Base-by-base conservation (phyloP, 1,140 invertebrate species). In the Penaeus indicus region DNA sequence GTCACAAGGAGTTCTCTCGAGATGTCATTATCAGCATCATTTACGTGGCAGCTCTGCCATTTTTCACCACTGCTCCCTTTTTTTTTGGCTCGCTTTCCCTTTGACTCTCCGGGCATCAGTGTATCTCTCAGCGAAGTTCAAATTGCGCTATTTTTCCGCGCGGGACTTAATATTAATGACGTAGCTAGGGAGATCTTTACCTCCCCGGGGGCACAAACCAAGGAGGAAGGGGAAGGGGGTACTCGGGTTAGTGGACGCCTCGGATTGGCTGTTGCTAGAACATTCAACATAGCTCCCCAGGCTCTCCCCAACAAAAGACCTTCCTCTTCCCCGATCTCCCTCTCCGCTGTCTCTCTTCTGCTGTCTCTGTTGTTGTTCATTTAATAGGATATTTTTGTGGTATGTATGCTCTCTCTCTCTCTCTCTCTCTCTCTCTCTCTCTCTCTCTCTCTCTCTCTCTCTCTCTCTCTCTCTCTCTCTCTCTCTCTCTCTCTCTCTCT, bases 1-100 rank as follows among this genome's bases (percentile, higher is more conserved):
- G 86, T 88, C 67, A 84, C 27, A 4, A 21, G 5, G 64, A 22
- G 21, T 60, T 81, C 86, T 88, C 86, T 32, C 38, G 86, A 88
- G 86, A 88, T 84, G 86, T 88, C 86, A 88, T 88, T 88, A 88
- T 88, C 86, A 88, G 86, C 67, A 88, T 78, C 86, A 84, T 88
- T 88, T 88, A 88, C 63, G 80, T 88, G 86, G 81, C 86, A 77
- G 69, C 86, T 63, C 42, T 47, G 69, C 67, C 62, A 82, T 88
- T 83, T 86, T 86, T 86, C 85, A 86, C 60, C 77, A 32, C n/a
- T 42, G 54, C 42, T 77, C 69, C 32, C 32, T 60, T 47, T 75
- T 77, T 77, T 54, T 75, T 47, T 42, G n/a, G 38, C 60, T 32
- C n/a, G 54, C 85, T 54, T 61, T 61, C 61, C 62, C 75, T 86